These are phyloP conservation scores for Notechis scutatus DNA, from an alignment of 2,113 vertebrate genomes.

Conservation along the genomic window DNA sequence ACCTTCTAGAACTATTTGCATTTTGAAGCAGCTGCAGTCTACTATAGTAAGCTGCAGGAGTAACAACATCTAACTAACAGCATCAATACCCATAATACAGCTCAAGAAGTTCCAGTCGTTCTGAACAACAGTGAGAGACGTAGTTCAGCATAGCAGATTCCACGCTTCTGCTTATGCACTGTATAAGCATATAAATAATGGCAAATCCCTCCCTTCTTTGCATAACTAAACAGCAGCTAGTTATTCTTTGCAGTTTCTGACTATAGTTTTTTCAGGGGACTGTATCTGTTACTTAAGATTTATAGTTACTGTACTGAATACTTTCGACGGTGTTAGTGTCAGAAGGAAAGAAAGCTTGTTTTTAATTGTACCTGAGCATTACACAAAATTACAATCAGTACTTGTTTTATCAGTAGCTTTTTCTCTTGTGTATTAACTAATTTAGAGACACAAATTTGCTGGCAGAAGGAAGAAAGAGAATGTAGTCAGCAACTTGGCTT, in stretches of 20 bases:
- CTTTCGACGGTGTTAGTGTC: neutral
- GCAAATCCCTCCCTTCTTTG: neutral
- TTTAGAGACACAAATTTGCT: slow-evolving; percentile 4
- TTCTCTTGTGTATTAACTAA: neutral
- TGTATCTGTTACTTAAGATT: neutral
- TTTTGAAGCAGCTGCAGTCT: neutral
- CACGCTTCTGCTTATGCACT: neutral
- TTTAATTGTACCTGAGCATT: slow-evolving; percentile 16
- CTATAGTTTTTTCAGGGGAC: neutral
- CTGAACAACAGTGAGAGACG: neutral
- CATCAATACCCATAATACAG: neutral
- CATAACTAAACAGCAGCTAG: neutral
- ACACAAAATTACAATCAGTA: neutral
- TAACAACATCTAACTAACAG: neutral
- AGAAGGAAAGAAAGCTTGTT: neutral
- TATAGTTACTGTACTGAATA: neutral
- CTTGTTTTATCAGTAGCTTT: slow-evolving; percentile 14
- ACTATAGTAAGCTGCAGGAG: neutral
- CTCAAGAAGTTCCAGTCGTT: neutral
- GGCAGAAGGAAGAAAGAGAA: slow-evolving; percentile 1
- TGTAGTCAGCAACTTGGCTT: slow-evolving; percentile 1
- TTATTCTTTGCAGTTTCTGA: neutral
- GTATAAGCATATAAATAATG: neutral
- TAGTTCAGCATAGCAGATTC: neutral
- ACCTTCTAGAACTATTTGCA: neutral